Conservation (phyloP, 2,113 vertebrate species). For the Burhinus oedicnemus region DNA sequence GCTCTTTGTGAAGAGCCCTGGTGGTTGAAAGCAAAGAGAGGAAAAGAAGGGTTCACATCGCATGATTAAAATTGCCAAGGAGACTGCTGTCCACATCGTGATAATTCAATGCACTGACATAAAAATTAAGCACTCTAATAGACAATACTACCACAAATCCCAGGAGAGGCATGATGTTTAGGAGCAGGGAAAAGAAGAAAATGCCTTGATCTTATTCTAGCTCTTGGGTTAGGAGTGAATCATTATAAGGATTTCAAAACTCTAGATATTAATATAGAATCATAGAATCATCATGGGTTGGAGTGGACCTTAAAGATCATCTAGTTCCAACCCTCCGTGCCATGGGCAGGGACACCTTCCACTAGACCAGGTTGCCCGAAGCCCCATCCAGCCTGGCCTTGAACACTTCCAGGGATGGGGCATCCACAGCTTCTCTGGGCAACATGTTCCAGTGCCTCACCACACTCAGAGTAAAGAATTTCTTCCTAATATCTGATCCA, state of each 20-base stretch:
- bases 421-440: neutral
- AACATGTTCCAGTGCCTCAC: neutral
- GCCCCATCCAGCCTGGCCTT: neutral
- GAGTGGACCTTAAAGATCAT: neutral
- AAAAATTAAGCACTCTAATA: neutral
- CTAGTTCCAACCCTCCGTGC: neutral
- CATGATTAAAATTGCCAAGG: neutral
- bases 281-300: neutral
- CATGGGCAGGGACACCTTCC: neutral
- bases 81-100: neutral
- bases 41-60: neutral
- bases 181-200: neutral
- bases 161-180: neutral
- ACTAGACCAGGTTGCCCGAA: neutral
- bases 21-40: neutral
- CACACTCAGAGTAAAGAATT: neutral
- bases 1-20: neutral
- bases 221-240: neutral
- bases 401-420: neutral
- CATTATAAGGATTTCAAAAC: neutral
- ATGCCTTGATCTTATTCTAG: neutral
- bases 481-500: neutral
- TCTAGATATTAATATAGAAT: neutral
- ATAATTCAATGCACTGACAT: neutral
- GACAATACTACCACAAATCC: neutral